Percentiles rank a stretch among this genome's conserved stretches.
phyloP scores from a whole-genome alignment of 2,888 invertebrate species.

The Steinernema carpocapsae region DNA sequence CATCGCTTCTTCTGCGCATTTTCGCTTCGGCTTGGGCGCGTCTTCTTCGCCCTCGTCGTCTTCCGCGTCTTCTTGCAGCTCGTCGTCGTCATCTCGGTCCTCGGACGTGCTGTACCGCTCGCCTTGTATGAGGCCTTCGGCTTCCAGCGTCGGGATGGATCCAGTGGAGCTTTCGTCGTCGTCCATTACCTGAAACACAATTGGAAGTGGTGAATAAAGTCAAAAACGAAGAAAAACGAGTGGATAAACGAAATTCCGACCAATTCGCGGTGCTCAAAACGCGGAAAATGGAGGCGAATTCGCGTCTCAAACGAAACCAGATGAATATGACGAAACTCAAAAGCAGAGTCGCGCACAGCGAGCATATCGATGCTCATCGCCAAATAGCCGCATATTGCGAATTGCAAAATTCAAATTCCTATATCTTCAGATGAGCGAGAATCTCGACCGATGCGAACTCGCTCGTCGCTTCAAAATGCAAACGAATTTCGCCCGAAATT shows the following conservation, averaged over 20 bases:
- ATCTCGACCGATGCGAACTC: background rate
- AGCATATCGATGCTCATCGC: too few relatives aligned
- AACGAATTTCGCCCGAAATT: too few relatives aligned
- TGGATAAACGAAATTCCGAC: too few relatives aligned
- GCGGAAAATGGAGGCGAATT: too few relatives aligned
- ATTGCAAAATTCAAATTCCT: background rate
- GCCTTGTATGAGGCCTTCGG: slow-evolving; percentile 10
- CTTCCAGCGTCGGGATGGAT: slow-evolving; percentile 14
- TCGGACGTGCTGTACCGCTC: background rate
- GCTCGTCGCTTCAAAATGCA: too few relatives aligned
- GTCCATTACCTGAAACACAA: slow-evolving; percentile 8
- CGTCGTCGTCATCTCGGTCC: background rate
- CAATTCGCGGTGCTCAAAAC: too few relatives aligned
- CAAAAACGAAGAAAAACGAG: too few relatives aligned
- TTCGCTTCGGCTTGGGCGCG: slow-evolving; percentile 29
- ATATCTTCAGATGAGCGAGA: background rate
- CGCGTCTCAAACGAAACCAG: too few relatives aligned
- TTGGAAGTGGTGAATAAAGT: too few relatives aligned
- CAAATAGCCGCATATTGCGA: too few relatives aligned
- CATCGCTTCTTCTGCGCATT: slow-evolving; percentile 49
- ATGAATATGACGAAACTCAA: too few relatives aligned
- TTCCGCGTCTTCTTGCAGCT: background rate
- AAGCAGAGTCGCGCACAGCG: too few relatives aligned
- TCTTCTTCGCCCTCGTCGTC: background rate
- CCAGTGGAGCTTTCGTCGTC: background rate